Evolutionary conservation across 1,140 invertebrate genomes (phyloP), one percentile per base, ranked within the genome.

Genomic region (Penaeus vannamei): DNA sequence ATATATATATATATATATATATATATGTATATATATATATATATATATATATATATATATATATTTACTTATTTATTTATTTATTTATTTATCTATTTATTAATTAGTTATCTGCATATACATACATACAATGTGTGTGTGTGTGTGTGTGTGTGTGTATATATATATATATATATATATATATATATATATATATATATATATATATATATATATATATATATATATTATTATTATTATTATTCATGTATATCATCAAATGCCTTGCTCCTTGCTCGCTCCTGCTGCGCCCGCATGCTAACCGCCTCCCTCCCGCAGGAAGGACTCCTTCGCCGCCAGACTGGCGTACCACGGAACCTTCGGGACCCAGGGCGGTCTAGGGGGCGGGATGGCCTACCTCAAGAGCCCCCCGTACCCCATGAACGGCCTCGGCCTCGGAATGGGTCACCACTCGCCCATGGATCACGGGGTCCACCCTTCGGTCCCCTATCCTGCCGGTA

Each of bases 381-480:
- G 89, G 59, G 88, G 84, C 46, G 94, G 94, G 92, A 95, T 95
- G 92, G 89, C 89, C 22, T 95, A 95, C 92, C 93, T 94, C 88
- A 94, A 94, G 85, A 92, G 92, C 53, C 91, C 93, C n/a, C 95
- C 94, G 5, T 95, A 95, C 92, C 94, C 93, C 42, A 94, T 94
- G 91, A 94, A 94, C 90, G 94, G 95, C 62, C 94, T 95, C 66
- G 95, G 95, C 5, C 93, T 95, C 23, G 93, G 93, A 22, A 94
- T 95, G 92, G 66, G 72, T 0, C 89, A 86, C 80, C 89, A 90
- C 72, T 94, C 94, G 12, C 93, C 94, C 72, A 95, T 95, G 92
- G 95, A 95, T 87, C 94, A 95, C 0, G 66, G 84, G 20, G 93
- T 95, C 19, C 95, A 95, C 91, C 95, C 95, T 1, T 94, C 94